Evolutionary conservation across 1,140 invertebrate genomes (phyloP), one percentile per base, ranked within the genome.

Genomic region (Drosophila tristis): DNA sequence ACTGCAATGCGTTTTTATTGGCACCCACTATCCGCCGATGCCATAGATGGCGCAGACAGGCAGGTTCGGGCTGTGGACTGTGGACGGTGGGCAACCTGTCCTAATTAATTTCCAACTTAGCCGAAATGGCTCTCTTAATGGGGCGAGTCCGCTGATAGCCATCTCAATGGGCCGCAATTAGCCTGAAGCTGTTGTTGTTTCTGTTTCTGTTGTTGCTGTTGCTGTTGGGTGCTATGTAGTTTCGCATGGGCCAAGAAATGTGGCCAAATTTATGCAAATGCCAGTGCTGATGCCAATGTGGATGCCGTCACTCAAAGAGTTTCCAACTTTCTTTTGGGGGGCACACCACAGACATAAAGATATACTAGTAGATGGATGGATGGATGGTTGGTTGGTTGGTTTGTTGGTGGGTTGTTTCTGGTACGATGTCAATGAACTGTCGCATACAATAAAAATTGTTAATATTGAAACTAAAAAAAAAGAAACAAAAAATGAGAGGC

Each of bases 241-340:
- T 85, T 85, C 78, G 81, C 81, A 78, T 85, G 78, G 78, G 62
- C 57, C 68, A 71, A 78, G 78, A 87, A 81, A 87, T 82, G 74
- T 82, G 78, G 74, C 74, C 74, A 85, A 85, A 77, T 76, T 78
- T 89, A 82, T 86, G 82, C 82, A 89, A 86, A 86, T 85, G 54
- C 74, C 67, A 20, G 20, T 20, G 20, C 23, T 25, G 23, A 25
- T 25, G 23, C 35, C n/a, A 58, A 43, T 23, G 35, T 5, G 55
- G 65, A 56, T 70, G 67, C 65, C 67, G 51, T 71, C 67, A 66
- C 63, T 66, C 42, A 57, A 29, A 62, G 43, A 80, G 75, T 85
- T 84, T 80, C 44, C 29, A 72, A 86, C 82, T 86, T 87, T 86
- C 78, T 86, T 86, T 89, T 50, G 63, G 49, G 60, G 64, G 20